Evolutionary conservation across 2,797 vertebrate genomes (phyloP), one percentile per base, ranked within the genome.

Genomic region (Mormyrus proboscirostris): DNA sequence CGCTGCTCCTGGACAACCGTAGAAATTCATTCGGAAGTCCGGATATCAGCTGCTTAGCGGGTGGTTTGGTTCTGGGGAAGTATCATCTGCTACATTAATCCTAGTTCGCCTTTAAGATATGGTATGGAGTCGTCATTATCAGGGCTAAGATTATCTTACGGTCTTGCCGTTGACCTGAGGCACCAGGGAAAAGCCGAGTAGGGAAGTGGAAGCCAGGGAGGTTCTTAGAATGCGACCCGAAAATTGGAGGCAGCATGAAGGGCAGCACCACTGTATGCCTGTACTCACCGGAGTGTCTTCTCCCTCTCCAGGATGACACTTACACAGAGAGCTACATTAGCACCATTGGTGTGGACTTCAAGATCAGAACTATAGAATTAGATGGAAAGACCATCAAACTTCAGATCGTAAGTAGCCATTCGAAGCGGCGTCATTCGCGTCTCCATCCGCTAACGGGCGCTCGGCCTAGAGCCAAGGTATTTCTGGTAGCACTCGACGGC

Each of bases 291-390:
- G 9, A 82, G 10, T 90, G 6, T 79, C 73, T 44, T 8, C 89
- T 90, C 89, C 57, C 49, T 91, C 10, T 87, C 90, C 93, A 99
- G 98, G 98, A 99, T 95, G 98, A 99, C 93, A 99, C 98, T 0
- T 99, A 98, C 91, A 99, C 98, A 94, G 98, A 99, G 95, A 99
- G 98, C 94, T 99, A 99, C 93, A 99, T 99, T 95, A 99, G 98
- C 93, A 99, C 98, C 90, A 99, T 99, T 91, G 98, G 98, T 57
- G 98, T 99, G 95, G 98, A 99, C 95, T 99, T 99, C 95, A 99
- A 99, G 96, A 99, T 99, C 96, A 96, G 98, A 95, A 99, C 98
- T 94, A 99, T 99, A 96, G 98, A 99, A 93, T 95, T 99, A 95
- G 98, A 99, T 88, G 98, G 98, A 57, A 99, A 99, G 95, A 99